phyloP scores from a whole-genome alignment of 2,888 invertebrate genomes.

The Torymus aiolomorphi region DNA sequence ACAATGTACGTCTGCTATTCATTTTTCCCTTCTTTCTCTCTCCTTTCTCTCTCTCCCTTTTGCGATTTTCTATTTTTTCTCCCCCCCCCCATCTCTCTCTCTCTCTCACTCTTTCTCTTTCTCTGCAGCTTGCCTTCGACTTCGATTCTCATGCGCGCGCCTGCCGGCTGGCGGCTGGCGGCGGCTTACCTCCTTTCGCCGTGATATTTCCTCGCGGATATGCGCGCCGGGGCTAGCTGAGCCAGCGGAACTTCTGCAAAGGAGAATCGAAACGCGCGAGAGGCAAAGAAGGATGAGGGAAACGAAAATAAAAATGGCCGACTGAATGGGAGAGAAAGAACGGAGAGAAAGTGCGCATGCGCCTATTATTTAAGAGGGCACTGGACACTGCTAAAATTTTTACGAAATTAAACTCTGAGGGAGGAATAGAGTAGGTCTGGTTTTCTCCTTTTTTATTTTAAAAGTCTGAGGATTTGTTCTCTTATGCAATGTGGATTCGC shows the following conservation, averaged over 20 bases:
- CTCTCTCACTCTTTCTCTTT: background rate
- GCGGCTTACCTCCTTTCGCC: constrained; percentile 4
- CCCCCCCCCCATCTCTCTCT: too few relatives aligned
- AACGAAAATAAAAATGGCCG: constrained; percentile 31
- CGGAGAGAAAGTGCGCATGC: background rate
- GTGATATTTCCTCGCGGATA: constrained; percentile 25
- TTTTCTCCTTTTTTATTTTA: background rate
- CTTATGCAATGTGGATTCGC: too few relatives aligned
- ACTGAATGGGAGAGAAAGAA: background rate
- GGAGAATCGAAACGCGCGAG: constrained; percentile 15
- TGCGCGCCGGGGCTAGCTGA: too few relatives aligned
- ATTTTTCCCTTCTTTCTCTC: constrained; percentile 21
- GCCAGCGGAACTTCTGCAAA: constrained; percentile 8
- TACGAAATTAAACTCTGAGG: background rate
- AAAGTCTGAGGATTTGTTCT: too few relatives aligned
- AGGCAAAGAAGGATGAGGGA: background rate
- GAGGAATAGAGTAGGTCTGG: background rate
- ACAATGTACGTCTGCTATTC: constrained; percentile 43
- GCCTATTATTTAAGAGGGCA: background rate
- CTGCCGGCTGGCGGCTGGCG: background rate
- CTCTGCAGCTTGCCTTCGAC: constrained; percentile 1
- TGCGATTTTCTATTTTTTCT: background rate
- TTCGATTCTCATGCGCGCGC: background rate
- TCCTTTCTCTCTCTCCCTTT: background rate
- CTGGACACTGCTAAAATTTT: constrained; percentile 5